phyloP scores from a whole-genome alignment of 2,888 invertebrate genomes.

The Plagiodera versicolora region DNA sequence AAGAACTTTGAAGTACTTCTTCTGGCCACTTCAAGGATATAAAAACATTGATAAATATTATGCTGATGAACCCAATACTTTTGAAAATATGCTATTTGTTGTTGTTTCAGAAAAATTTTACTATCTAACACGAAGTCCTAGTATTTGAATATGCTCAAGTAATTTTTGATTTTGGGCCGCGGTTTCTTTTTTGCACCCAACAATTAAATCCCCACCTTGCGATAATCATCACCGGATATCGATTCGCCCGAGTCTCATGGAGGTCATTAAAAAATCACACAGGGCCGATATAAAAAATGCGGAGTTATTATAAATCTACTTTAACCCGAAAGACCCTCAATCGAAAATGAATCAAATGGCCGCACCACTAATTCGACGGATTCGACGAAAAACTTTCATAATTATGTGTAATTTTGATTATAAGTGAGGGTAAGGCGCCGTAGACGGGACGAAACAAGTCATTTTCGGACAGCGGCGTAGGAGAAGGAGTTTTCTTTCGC shows the following conservation, averaged over 20 bases:
- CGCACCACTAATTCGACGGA: conserved; percentile 38
- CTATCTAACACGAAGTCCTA: no score
- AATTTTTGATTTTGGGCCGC: no score
- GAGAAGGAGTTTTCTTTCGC: no score
- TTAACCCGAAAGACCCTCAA: conserved; percentile 33
- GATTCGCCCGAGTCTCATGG: conserved; percentile 26
- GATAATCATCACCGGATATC: conserved; percentile 29
- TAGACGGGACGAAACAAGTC: conserved; percentile 32
- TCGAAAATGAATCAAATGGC: conserved; percentile 37
- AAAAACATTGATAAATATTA: no score
- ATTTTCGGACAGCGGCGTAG: conserved; percentile 26
- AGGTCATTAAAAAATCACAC: conserved; percentile 36
- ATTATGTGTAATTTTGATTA: conserved; percentile 55
- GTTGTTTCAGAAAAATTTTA: no score
- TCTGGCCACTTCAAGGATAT: no score
- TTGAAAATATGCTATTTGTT: no score
- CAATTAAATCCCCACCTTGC: background rate
- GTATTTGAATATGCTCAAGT: no score
- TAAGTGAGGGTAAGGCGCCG: conserved; percentile 48
- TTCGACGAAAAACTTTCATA: conserved; percentile 49
- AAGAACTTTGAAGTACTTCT: no score
- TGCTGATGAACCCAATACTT: no score
- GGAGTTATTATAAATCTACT: conserved; percentile 32
- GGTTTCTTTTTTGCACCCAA: no score
- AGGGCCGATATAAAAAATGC: conserved; percentile 31